phyloP scores from a whole-genome alignment of 2,888 invertebrate species.

The Heliconius erato region DNA sequence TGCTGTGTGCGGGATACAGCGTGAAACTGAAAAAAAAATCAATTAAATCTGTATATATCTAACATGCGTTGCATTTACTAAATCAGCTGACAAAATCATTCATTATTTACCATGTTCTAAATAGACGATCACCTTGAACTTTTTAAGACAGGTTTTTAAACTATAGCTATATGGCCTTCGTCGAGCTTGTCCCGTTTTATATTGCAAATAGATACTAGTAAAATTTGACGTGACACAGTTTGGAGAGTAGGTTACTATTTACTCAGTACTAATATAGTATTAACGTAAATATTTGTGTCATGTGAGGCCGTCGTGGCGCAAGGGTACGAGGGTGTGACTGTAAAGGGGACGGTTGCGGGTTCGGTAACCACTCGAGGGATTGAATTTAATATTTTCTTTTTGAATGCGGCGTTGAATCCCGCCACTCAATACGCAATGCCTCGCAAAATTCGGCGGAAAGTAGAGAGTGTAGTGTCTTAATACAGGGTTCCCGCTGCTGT shows the following conservation, averaged over 20 bases:
- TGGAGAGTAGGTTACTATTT: background rate
- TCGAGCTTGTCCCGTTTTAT: slow-evolving; percentile 43
- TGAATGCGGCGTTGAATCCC: too few relatives aligned
- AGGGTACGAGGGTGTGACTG: background rate
- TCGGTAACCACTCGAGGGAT: too few relatives aligned
- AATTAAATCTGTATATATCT: background rate
- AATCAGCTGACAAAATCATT: slow-evolving; percentile 26
- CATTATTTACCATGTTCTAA: slow-evolving; percentile 40
- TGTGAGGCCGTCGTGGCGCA: too few relatives aligned
- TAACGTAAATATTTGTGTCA: too few relatives aligned
- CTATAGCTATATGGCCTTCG: slow-evolving; percentile 43
- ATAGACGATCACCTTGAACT: slow-evolving; percentile 48
- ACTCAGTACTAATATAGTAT: background rate
- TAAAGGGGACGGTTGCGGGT: too few relatives aligned
- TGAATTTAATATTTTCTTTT: too few relatives aligned
- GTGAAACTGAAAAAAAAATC: background rate
- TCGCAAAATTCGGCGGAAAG: too few relatives aligned
- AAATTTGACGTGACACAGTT: slow-evolving; percentile 27
- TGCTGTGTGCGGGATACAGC: too few relatives aligned
- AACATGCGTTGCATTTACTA: background rate
- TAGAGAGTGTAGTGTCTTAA: too few relatives aligned
- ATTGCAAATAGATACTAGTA: slow-evolving; percentile 25
- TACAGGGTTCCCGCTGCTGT: too few relatives aligned
- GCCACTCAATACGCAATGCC: too few relatives aligned
- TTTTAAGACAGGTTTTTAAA: slow-evolving; percentile 47